Evolutionary conservation across 2,113 vertebrate species (phyloP).

Genomic region (Rhipidura dahli): DNA sequence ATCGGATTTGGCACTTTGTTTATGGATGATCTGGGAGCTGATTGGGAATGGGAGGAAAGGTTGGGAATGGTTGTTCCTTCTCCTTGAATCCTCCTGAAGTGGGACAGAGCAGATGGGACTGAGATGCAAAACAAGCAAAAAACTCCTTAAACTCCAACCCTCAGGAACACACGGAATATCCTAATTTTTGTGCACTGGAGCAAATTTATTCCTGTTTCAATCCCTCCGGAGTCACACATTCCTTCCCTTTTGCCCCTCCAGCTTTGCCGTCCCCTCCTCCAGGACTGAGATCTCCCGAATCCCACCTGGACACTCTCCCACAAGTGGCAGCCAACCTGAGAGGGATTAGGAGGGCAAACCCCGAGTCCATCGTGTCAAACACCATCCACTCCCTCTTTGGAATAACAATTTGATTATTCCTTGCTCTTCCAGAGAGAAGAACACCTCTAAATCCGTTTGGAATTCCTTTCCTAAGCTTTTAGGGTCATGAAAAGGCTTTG

Average conservation of each 20-base stretch:
- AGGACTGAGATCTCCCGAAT: not conserved
- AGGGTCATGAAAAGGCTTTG: constrained; percentile 7
- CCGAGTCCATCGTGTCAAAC: not conserved
- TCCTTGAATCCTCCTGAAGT: not conserved
- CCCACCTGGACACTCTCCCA: not conserved
- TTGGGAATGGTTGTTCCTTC: not conserved
- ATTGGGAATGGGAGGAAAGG: not conserved
- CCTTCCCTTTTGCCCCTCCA: not conserved
- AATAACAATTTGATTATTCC: constrained; percentile 38
- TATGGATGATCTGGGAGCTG: not conserved
- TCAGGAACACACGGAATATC: accelerated
- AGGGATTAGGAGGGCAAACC: not conserved
- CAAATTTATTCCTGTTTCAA: accelerated
- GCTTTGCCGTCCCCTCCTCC: accelerated
- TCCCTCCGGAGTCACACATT: accelerated
- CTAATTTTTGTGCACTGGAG: no score
- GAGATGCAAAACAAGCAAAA: not conserved
- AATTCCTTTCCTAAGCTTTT: constrained; percentile 32
- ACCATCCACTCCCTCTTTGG: not conserved
- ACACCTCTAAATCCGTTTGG: constrained; percentile 23
- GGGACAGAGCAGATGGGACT: not conserved
- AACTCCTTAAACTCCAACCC: not conserved
- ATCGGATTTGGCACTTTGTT: not conserved
- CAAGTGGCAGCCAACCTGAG: not conserved
- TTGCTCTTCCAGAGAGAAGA: not conserved